phyloP scores from a whole-genome alignment of 2,888 invertebrate species.

The Cerastoderma edule region DNA sequence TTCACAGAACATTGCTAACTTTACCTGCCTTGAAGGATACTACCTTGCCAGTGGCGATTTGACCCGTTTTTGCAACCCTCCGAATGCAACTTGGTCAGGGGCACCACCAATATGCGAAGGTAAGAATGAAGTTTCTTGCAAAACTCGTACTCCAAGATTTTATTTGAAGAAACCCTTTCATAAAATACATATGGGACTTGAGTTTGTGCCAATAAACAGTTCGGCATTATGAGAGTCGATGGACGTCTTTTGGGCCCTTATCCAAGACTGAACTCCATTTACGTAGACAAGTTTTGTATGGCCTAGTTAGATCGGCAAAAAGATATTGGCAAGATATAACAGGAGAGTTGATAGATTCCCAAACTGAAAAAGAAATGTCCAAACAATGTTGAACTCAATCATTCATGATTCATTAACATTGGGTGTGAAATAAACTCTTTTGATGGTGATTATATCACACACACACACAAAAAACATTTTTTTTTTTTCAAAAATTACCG shows the following conservation, averaged over 20 bases:
- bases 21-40: background rate
- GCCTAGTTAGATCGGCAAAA: no score
- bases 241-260: background rate
- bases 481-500: background rate
- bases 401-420: no score
- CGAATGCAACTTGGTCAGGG: slow-evolving; percentile 16
- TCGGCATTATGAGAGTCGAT: background rate
- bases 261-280: background rate
- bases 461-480: no score
- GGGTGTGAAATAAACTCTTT: no score
- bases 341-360: no score
- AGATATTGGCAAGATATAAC: no score
- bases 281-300: background rate
- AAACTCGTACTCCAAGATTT: no score
- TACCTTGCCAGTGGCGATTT: background rate
- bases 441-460: no score
- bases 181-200: background rate
- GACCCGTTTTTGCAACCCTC: background rate
- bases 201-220: background rate
- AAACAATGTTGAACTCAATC: no score
- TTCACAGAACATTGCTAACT: slow-evolving; percentile 7
- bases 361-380: no score
- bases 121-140: no score
- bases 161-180: background rate
- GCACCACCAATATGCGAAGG: slow-evolving; percentile 3